Base-by-base conservation (phyloP, 2,888 invertebrate species). In the Drosophila rellima region DNA sequence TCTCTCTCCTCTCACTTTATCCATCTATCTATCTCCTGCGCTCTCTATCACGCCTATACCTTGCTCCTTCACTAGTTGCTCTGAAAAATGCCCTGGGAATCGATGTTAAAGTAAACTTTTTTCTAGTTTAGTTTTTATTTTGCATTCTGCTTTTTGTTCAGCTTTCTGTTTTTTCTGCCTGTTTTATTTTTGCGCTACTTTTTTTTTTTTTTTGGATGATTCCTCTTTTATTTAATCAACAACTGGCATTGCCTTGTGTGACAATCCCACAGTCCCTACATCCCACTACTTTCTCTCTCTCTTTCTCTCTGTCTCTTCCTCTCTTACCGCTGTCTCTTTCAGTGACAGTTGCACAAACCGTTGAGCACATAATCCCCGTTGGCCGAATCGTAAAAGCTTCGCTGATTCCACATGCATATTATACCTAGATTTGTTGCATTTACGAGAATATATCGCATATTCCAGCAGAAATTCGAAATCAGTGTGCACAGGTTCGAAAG, bases 341-440 rank as follows among this genome's bases (percentile, higher is more conserved):
- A 40, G 55, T 78, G 76, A 76, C 69, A 80, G 78, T 73, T 63
- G 65, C 72, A 76, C 67, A 65, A 56, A 63, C 61, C 74, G 79
- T 69, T 72, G 77, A 78, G 71, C 78, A 74, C 74, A 74, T 82
- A 83, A 83, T 86, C 87, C 83, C 83, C 54, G 48, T 54, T 88
- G 88, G 88, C 82, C 82, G 77, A 74, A 70, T 64, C 74, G 80
- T 73, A 69, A 86, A 88, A 88, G 83, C 88, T 77, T 66, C 72
- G 56, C 74, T 77, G 85, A 74, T 70, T 82, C 71, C 88, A 74
- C 80, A 80, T 77, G 70, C 80, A 88, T 80, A 86, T 86, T 88
- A 88, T 82, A 82, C 83, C 74, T 74, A 83, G 83, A 82, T 83
- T 88, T 88, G 84, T 82, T 82, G 86, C 70, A 82, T 82, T 82